Percentiles rank a stretch among this genome's conserved stretches.
Conservation (phyloP, 2,888 invertebrate genomes). For the Cheilosia scutellata region DNA sequence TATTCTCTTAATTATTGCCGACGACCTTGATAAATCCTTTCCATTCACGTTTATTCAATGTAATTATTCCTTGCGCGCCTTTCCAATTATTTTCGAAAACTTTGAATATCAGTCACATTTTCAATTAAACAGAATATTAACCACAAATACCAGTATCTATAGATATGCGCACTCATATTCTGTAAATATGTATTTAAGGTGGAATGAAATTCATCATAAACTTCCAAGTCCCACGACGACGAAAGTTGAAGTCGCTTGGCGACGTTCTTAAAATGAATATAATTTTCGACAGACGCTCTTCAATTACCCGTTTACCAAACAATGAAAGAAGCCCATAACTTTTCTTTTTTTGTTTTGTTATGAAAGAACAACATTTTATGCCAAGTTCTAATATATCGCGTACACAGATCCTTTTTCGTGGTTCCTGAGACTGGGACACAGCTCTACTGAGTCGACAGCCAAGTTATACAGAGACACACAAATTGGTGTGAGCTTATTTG, state of each 20-base stretch:
- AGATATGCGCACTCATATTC: too few species aligned
- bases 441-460: not conserved
- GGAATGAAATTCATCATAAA: not conserved
- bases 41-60: slow-evolving; percentile 1
- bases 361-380: slow-evolving; percentile 22
- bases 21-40: slow-evolving; percentile 13
- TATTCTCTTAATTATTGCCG: not conserved
- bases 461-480: not conserved
- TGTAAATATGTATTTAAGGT: too few species aligned
- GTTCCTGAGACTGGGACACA: not conserved
- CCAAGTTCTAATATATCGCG: not conserved
- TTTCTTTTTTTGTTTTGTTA: not conserved
- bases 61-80: slow-evolving; percentile 10
- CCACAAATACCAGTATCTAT: too few species aligned
- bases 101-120: not conserved
- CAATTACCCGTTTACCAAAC: not conserved
- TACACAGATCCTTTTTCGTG: not conserved
- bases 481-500: not conserved
- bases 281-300: slow-evolving; percentile 12
- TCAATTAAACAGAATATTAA: not conserved
- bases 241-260: not conserved
- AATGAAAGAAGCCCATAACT: not conserved
- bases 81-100: not conserved
- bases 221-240: not conserved
- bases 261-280: not conserved